Conservation (phyloP, 2,797 vertebrate genomes). For the Halcyon leucocephala region DNA sequence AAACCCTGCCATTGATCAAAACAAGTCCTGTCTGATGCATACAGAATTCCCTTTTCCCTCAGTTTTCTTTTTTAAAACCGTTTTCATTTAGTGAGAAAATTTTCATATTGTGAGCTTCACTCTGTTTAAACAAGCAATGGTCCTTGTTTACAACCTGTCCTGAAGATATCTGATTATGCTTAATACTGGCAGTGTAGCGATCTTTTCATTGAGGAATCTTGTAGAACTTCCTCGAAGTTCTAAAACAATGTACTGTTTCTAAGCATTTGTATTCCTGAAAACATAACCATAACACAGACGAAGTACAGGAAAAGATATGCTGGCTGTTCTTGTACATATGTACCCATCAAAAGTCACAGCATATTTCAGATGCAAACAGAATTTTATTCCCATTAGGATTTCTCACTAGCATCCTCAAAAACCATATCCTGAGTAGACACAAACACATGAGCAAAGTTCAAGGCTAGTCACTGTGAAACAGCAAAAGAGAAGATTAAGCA, state of each 20-base stretch:
- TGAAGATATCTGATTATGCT: background rate
- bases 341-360: background rate
- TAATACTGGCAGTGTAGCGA: background rate
- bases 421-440: background rate
- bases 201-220: background rate
- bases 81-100: background rate
- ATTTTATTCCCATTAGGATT: background rate
- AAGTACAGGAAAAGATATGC: background rate
- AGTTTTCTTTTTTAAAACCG: background rate
- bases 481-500: background rate
- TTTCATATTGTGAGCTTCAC: background rate
- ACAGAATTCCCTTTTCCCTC: background rate
- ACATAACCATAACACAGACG: background rate
- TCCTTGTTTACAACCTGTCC: background rate
- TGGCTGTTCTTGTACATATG: background rate
- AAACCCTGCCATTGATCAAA: background rate
- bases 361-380: background rate
- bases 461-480: background rate
- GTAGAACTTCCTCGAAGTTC: background rate
- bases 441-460: background rate
- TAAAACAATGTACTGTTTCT: background rate
- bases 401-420: background rate
- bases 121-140: background rate
- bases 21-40: background rate
- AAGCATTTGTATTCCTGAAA: background rate